These are phyloP conservation scores for Drosophila orena DNA, from an alignment of 1,140 invertebrate genomes.

Conservation along the genomic window DNA sequence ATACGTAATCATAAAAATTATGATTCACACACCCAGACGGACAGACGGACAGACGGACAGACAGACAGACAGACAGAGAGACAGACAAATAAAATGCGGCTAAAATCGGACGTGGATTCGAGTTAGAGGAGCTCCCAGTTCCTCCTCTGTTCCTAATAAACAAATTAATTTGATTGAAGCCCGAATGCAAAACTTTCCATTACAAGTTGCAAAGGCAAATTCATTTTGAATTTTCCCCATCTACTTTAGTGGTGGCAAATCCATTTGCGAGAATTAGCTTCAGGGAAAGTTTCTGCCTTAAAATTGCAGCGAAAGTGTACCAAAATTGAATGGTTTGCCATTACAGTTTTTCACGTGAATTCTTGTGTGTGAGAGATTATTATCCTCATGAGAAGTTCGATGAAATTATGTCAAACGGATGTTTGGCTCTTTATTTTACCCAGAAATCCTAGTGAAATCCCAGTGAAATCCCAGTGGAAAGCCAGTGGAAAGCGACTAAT, in stretches of 20 bases:
- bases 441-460: slow-evolving; percentile 4
- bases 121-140: neutral
- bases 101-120: neutral
- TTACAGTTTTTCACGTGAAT: neutral
- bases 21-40: slow-evolving; percentile 60
- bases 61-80: neutral
- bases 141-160: slow-evolving; percentile 57
- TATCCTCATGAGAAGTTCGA: neutral
- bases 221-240: slow-evolving; percentile 17
- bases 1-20: slow-evolving; percentile 74
- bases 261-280: neutral
- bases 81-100: neutral
- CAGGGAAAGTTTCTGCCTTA: neutral
- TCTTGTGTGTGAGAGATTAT: neutral
- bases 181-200: slow-evolving; percentile 34
- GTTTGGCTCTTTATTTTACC: neutral
- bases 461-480: neutral
- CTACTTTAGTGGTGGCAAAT: neutral
- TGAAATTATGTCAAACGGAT: slow-evolving; percentile 1
- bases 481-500: slow-evolving; percentile 32
- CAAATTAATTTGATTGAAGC: slow-evolving; percentile 74
- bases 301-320: neutral
- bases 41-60: neutral
- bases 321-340: neutral
- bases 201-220: slow-evolving; percentile 25